Evolutionary conservation across 2,113 vertebrate species (phyloP).

Genomic region (Peromyscus polionotus): DNA sequence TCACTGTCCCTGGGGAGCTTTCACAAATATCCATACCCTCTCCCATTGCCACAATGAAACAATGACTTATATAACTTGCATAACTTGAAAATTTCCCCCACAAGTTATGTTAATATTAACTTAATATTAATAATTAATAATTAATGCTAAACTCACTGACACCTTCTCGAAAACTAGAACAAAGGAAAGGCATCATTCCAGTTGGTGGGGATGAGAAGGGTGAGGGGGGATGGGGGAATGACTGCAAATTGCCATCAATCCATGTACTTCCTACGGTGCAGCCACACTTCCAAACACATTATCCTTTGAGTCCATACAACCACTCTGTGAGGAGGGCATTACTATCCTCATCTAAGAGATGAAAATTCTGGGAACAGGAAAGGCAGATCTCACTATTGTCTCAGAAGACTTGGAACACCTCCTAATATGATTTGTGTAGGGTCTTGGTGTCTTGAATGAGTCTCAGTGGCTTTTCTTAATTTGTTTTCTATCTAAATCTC

Average conservation of each 20-base stretch:
- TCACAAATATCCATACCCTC: not conserved
- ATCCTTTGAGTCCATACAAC: not conserved
- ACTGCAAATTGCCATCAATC: not conserved
- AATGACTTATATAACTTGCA: not conserved
- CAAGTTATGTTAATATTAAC: not conserved
- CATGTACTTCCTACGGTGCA: not conserved
- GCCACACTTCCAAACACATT: not conserved
- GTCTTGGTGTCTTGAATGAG: not conserved
- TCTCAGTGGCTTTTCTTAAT: not conserved
- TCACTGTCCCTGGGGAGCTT: not conserved
- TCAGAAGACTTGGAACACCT: constrained; percentile 8
- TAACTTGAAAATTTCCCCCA: not conserved
- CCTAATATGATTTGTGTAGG: not conserved
- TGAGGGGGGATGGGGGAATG: no score
- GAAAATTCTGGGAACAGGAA: not conserved
- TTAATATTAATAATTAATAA: no score
- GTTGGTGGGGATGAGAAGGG: no score
- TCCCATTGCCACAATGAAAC: not conserved
- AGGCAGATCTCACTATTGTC: not conserved
- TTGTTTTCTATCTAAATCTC: not conserved
- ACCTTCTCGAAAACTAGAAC: not conserved
- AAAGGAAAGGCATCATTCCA: not conserved
- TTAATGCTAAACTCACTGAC: not conserved
- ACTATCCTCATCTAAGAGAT: not conserved
- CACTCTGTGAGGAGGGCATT: not conserved